Evolutionary conservation across 2,888 invertebrate species (phyloP), one percentile per base, ranked within the genome.

Genomic region (Amblyjoppa fuscipennis): DNA sequence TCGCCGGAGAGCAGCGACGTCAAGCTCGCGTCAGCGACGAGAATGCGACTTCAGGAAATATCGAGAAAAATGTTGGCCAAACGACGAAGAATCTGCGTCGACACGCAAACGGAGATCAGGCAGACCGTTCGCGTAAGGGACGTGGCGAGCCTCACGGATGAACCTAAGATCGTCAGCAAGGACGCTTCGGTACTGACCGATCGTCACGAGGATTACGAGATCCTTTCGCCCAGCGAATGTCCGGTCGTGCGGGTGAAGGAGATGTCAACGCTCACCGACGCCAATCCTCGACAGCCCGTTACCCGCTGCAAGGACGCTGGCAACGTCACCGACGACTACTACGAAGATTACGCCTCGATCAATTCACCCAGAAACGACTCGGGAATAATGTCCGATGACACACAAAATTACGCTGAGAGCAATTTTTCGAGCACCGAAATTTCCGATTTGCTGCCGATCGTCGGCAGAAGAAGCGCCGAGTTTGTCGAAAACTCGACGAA

Each of bases 61-160:
- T 93, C 93, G 0, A 89, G 93, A 45, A 93, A 92, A 84, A 93
- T 93, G 93, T 80, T 93, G 83, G 91, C 92, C 11, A 93, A 92
- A 75, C 90, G 93, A 3, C 89, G 93, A 59, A 89, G 91, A 49
- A 91, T 92, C 49, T 91, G 91, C 87, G 93, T 90, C 3, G 93
- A 93, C 64, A 93, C 93, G 13, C 93, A 93, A 86, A 93, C 93
- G 16, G 93, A 93, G 9, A 83, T 79, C 53, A 77, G 81, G 16
- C 89, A 89, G 25, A 93, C 93, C 0, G 80, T 92, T 6, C 90
- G 93, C 0, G 88, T 93, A 4, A 92, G 88, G 66, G 92, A 93
- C 73, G 89, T 89, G 0, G 90, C 90, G 0, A 89, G 90, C 0
- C 74, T 90, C 3, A 93, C 92, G 1, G 91, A 93, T 3, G 89